Percentiles rank a stretch among this genome's conserved stretches.
These are phyloP conservation scores for Plagodis pulveraria DNA, from an alignment of 2,888 invertebrate genomes.

Conservation along the genomic window DNA sequence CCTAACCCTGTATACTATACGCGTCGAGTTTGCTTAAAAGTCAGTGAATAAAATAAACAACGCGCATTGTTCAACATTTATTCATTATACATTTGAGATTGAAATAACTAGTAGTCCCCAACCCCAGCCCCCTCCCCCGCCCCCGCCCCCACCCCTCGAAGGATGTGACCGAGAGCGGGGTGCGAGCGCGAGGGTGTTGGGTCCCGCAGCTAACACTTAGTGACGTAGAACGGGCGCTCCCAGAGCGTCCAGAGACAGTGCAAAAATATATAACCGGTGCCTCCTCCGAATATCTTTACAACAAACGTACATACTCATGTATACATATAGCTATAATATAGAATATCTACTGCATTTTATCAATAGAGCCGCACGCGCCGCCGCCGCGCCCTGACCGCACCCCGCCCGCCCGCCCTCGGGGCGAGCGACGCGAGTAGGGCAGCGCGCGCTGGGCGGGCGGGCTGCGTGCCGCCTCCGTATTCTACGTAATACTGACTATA, in stretches of 20 bases:
- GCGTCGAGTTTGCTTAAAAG: no score
- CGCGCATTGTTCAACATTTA: constrained; percentile 71
- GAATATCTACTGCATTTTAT: constrained; percentile 19
- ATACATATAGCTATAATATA: constrained; percentile 57
- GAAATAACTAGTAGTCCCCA: constrained; percentile 47
- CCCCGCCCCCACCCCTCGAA: constrained; percentile 8
- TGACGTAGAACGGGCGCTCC: constrained; percentile 14
- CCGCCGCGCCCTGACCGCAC: background rate
- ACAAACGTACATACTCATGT: constrained; percentile 41
- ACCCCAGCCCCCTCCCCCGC: constrained; percentile 18
- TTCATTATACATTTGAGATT: constrained; percentile 71
- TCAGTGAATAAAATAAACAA: no score
- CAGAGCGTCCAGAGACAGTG: constrained; percentile 52
- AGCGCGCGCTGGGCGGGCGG: background rate
- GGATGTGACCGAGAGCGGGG: background rate
- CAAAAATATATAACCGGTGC: constrained; percentile 80
- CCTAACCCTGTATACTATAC: no score
- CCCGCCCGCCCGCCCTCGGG: background rate
- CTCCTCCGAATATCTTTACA: constrained; percentile 44
- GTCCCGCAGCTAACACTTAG: constrained; percentile 16
- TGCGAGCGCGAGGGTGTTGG: constrained; percentile 18
- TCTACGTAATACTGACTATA: background rate
- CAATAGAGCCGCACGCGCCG: background rate
- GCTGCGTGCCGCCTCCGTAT: background rate
- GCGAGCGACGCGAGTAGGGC: background rate